These are phyloP conservation scores for Pyrgus malvae DNA, from an alignment of 2,888 invertebrate species.

Conservation along the genomic window DNA sequence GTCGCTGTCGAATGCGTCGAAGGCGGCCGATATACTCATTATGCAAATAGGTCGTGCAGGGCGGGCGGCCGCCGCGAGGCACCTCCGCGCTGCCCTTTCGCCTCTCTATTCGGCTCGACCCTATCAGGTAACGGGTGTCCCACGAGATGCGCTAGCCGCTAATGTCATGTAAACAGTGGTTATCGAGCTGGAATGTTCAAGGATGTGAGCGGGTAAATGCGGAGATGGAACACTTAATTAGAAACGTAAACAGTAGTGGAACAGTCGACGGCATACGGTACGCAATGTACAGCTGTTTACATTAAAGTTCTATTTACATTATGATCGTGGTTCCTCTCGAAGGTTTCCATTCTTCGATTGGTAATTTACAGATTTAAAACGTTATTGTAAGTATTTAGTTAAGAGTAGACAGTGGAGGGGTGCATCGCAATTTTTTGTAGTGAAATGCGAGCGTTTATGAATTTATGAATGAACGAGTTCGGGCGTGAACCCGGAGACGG, in stretches of 20 bases:
- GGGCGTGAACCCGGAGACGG: slow-evolving; percentile 34
- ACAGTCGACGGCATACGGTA: not conserved
- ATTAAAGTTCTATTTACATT: slow-evolving; percentile 18
- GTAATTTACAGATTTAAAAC: not conserved
- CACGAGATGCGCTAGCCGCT: not conserved
- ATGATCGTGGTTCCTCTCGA: not conserved
- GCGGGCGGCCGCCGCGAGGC: slow-evolving; percentile 23
- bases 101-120: not conserved
- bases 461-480: not conserved
- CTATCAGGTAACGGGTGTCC: not conserved
- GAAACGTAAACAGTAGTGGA: slow-evolving; percentile 8
- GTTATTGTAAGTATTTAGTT: not conserved
- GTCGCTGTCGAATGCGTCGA: slow-evolving; percentile 38
- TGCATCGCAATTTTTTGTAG: not conserved
- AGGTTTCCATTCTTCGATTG: not conserved
- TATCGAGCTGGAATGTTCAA: slow-evolving; percentile 13
- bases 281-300: slow-evolving; percentile 15
- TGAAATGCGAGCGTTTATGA: not conserved
- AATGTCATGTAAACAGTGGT: slow-evolving; percentile 6
- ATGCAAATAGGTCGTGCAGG: slow-evolving; percentile 64
- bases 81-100: slow-evolving; percentile 2
- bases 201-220: slow-evolving; percentile 14
- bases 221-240: slow-evolving; percentile 6
- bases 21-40: slow-evolving; percentile 50
- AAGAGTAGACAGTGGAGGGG: not conserved